phyloP scores from a whole-genome alignment of 1,140 invertebrate genomes.

The Drosophila subobscura region DNA sequence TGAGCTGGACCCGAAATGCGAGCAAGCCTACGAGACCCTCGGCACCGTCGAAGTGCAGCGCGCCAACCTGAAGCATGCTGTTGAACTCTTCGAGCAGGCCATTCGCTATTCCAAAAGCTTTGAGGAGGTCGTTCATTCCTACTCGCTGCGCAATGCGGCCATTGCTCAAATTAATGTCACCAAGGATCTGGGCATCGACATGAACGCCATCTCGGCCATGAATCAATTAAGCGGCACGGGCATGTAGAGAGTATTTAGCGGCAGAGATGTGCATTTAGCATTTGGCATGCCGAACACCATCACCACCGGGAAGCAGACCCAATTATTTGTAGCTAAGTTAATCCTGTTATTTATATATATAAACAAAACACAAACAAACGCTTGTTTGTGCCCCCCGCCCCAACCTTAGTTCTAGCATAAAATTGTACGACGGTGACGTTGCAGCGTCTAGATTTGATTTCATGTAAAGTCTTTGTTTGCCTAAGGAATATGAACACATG shows the following conservation, averaged over 20 bases:
- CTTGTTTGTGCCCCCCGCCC: no score
- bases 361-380: no score
- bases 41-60: slow-evolving; percentile 97
- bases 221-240: slow-evolving; percentile 39
- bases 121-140: slow-evolving; percentile 94
- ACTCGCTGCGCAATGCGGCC: slow-evolving; percentile 93
- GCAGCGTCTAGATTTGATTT: slow-evolving; percentile 9
- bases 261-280: slow-evolving; percentile 1
- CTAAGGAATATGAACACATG: slow-evolving; percentile 43
- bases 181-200: slow-evolving; percentile 88
- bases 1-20: slow-evolving; percentile 94
- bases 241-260: slow-evolving; percentile 37
- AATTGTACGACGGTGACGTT: slow-evolving; percentile 3
- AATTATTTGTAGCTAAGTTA: no score
- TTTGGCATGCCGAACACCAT: no score
- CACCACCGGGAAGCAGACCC: no score
- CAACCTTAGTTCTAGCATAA: slow-evolving; percentile 32
- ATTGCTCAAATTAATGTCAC: slow-evolving; percentile 92
- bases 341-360: no score
- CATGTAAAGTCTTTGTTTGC: slow-evolving; percentile 43
- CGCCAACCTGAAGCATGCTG: slow-evolving; percentile 89
- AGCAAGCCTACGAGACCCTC: slow-evolving; percentile 97
- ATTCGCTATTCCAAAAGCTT: slow-evolving; percentile 92
- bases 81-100: slow-evolving; percentile 95
- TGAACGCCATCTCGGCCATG: slow-evolving; percentile 76